Base-by-base conservation (phyloP, 2,113 vertebrate genomes). In the Delphinapterus leucas region DNA sequence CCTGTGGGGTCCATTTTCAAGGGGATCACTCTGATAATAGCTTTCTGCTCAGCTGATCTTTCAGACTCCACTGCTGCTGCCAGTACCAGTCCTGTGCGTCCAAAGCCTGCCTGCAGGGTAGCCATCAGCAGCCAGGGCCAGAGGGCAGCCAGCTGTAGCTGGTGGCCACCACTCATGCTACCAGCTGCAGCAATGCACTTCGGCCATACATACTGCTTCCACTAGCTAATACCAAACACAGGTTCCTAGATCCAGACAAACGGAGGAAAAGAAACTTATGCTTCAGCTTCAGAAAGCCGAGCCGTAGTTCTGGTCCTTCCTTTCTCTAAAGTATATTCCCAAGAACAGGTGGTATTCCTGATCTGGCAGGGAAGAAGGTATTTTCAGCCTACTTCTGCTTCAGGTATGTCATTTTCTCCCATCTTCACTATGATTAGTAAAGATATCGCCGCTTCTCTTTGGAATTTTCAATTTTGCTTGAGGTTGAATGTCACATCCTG, bases 41-140 rank as follows among this genome's bases (percentile, higher is more conserved):
- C 99, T 97, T 99, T 99, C 96, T 99, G 99, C 9, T 98, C 98
- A 92, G 98, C 98, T 58, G 99, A 98, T 98, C 99, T 99, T 98
- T 98, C 99, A 0, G 99, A 98, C 98, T 99, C 99, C 80, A 98
- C 99, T 0, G 98, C 98, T 25, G 99, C 99, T 18, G 98, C 99
- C 97, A 99, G 95, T 61, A 83, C 99, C 98, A 99, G 99, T 98
- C 99, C 99, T 1, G 99, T 98, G 68, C 97, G 99, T 98, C 99
- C 99, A 87, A 99, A 98, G 98, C 98, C 99, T 98, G 99, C 99
- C 99, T 99, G 99, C 98, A 99, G 98, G 98, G 99, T 99, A 97
- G 99, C 99, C 99, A 99, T 99, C 98, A 99, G 99, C 98, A 99
- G 99, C 99, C 99, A 99, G 98, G 99, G 99, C 99, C 99, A 99